Evolutionary conservation across 2,888 invertebrate species (phyloP), one percentile per base, ranked within the genome.

Genomic region (Trissolcus brochymenae): DNA sequence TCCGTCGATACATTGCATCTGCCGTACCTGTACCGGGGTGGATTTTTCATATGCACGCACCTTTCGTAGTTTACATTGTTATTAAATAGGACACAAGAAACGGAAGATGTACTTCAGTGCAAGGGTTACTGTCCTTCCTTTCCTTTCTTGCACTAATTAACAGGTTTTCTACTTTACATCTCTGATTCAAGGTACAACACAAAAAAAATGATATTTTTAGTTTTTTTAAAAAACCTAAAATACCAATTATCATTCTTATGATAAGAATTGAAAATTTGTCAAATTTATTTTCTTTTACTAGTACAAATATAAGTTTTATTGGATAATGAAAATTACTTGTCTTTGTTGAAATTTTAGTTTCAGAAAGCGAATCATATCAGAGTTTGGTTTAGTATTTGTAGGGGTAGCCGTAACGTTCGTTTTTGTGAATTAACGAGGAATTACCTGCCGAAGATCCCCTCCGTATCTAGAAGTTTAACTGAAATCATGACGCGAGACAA

Each of bases 401-500:
- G 68, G 68, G 67, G 61, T 55, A 65, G 64, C 25, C 61, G 50
- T 66, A 75, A 72, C 76, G 71, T 77, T 46, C 74, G 43, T 55
- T 76, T 73, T 59, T 61, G 50, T 70, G 65, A 74, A 67, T 57
- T 25, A 73, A 50, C 51, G 56, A 49, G 68, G 65, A 68, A 78
- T 73, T 74, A 76, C 81, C 77, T 59, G 60, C 59, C 57, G 50
- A 60, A 61, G 53, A 79, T 62, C 70, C 77, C 77, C 66, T 57
- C 29, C 56, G 59, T 53, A 60, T 62, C 72, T 76, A 62, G 72
- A 59, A 71, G 77, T 78, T 71, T 74, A 86, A 87, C 87, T 82
- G 86, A 87, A 86, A 86, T 84, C 79, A 67, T 82, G 80, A 80
- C 81, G 74, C 71, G 71, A 80, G 78, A 67, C 78, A 59, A 72